Conservation (phyloP, 2,113 vertebrate species). For the Willisornis vidua region DNA sequence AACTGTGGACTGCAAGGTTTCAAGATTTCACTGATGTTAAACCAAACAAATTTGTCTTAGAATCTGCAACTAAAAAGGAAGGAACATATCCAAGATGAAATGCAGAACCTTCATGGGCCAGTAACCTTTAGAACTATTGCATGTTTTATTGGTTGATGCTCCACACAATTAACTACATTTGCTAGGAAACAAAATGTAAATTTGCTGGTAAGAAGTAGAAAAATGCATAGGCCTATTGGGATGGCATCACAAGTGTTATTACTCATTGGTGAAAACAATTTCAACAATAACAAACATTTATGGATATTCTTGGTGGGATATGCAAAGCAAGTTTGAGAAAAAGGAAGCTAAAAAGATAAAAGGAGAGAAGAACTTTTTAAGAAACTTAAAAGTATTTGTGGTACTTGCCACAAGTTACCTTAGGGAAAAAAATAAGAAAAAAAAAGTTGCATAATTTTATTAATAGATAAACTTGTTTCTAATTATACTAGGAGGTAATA, state of each 20-base stretch:
- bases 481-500: neutral
- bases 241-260: neutral
- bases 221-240: neutral
- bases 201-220: neutral
- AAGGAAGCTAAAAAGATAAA: neutral
- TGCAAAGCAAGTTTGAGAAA: neutral
- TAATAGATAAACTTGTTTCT: neutral
- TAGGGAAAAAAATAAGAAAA: neutral
- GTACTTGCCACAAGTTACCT: neutral
- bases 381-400: neutral
- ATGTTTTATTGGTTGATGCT: neutral
- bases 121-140: neutral
- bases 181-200: neutral
- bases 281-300: neutral
- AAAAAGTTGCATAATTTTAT: neutral
- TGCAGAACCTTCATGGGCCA: neutral
- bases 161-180: neutral
- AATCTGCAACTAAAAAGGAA: neutral
- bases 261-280: neutral
- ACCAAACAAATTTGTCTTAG: neutral
- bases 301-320: neutral
- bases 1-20: neutral
- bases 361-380: neutral
- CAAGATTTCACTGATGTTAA: neutral
- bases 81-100: neutral